Conservation (phyloP, 2,113 vertebrate species). For the Polypterus senegalus region DNA sequence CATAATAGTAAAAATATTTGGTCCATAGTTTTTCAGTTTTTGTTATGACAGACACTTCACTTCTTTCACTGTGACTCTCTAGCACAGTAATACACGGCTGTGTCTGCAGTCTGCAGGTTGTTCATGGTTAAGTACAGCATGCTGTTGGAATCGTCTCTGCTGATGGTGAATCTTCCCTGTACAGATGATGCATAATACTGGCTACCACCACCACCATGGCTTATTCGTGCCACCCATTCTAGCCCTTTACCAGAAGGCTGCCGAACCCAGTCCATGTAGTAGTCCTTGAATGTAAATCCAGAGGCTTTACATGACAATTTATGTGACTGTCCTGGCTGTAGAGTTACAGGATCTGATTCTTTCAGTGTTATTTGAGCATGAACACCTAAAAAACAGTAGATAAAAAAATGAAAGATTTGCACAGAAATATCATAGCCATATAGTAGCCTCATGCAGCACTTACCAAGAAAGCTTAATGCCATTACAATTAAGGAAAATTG, state of each 20-base stretch:
- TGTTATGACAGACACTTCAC: too few species aligned
- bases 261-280: not conserved
- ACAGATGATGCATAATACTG: not conserved
- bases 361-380: not conserved
- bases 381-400: not conserved
- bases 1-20: too few species aligned
- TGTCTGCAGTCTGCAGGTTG: conserved; percentile 3
- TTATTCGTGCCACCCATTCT: not conserved
- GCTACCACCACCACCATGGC: too few species aligned
- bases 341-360: not conserved
- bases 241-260: not conserved
- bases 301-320: not conserved
- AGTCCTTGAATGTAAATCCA: not conserved
- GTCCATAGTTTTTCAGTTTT: too few species aligned
- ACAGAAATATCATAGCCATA: too few species aligned
- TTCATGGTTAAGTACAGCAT: conserved; percentile 9
- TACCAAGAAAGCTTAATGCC: too few species aligned
- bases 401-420: not conserved
- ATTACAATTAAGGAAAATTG: too few species aligned
- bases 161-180: conserved; percentile 5
- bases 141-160: conserved; percentile 5
- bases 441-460: too few species aligned
- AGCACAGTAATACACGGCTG: conserved; percentile 5
- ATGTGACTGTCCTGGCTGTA: not conserved
- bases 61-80: not conserved